These are phyloP conservation scores for Chrysoperla carnea DNA, from an alignment of 1,140 invertebrate genomes.

Conservation along the genomic window DNA sequence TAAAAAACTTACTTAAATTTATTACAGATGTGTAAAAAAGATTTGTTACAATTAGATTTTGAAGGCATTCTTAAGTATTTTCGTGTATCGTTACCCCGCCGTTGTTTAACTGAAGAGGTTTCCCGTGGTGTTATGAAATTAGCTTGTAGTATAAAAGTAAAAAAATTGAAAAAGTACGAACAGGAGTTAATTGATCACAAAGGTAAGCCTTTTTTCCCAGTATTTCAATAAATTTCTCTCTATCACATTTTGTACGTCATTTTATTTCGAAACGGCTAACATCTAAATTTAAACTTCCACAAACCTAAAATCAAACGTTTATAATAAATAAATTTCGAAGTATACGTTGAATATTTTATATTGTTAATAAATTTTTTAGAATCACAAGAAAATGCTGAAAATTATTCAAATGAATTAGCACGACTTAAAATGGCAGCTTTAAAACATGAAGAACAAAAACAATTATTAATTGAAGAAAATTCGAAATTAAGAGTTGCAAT, in stretches of 20 bases:
- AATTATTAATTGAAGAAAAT: constrained; percentile 59
- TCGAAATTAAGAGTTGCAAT: constrained; percentile 41
- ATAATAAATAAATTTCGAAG: too few species aligned
- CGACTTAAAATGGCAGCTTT: constrained; percentile 49
- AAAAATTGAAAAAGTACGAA: constrained; percentile 91
- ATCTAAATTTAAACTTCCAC: too few species aligned
- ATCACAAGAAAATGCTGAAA: constrained; percentile 61
- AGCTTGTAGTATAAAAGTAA: constrained; percentile 82
- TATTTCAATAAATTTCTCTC: constrained; percentile 9
- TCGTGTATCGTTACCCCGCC: constrained; percentile 89
- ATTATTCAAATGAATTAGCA: constrained; percentile 61
- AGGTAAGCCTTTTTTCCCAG: constrained; percentile 37
- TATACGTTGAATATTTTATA: too few species aligned
- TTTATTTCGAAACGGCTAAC: too few species aligned
- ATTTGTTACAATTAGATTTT: constrained; percentile 89
- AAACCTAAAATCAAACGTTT: too few species aligned
- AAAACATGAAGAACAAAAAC: constrained; percentile 70
- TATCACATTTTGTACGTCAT: background rate
- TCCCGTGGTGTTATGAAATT: constrained; percentile 77
- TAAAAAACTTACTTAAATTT: background rate
- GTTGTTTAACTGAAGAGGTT: constrained; percentile 79
- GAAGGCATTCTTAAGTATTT: constrained; percentile 92
- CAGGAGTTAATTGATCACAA: constrained; percentile 76
- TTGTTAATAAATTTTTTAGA: constrained; percentile 22
- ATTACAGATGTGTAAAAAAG: constrained; percentile 63